Evolutionary conservation across 2,797 vertebrate species (phyloP), one percentile per base, ranked within the genome.

Genomic region (Trematomus bernacchii): DNA sequence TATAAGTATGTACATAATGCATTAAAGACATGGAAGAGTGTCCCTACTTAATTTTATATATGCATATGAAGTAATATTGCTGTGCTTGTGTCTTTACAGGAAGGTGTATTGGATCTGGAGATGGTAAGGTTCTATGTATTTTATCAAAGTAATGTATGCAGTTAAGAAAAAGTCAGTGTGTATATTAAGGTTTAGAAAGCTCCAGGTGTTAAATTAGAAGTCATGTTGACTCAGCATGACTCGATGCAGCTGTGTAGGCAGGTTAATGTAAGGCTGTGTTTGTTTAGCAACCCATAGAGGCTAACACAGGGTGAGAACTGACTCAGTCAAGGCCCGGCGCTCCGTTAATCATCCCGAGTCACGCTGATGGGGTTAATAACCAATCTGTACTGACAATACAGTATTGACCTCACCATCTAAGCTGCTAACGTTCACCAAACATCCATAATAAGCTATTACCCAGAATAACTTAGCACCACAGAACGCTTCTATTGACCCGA

Each of bases 61-160:
- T 53, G 37, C 15, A 47, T 15, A 13, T 66, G 13, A 58, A 70
- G 8, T 85, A 44, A 74, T 79, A 84, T 6, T 59, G 1, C 71
- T 73, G 82, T 93, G 11, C 71, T 68, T 88, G 10, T 95, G 55
- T 92, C 85, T 96, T 94, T 91, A 85, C 83, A 99, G 97, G 96
- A 97, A 60, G 95, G 95, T 68, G 89, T 98, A 58, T 82, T 95
- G 91, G 95, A 96, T 66, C 93, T 99, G 82, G 96, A 99, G 93
- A 92, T 70, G 95, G 97, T 98, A 94, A 96, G 96, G 85, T 57
- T 54, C 71, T 7, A 78, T 76, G 63, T 71, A 13, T 83, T 48
- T 53, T 33, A n/a, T 65, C 19, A 53, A 65, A 61, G 43, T 47
- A 40, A 53, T 51, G 8, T 57, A 18, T 65, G 18, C 12, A 71